Evolutionary conservation across 2,113 vertebrate genomes (phyloP), one percentile per base, ranked within the genome.

Genomic region (Aspidoscelis tigris): DNA sequence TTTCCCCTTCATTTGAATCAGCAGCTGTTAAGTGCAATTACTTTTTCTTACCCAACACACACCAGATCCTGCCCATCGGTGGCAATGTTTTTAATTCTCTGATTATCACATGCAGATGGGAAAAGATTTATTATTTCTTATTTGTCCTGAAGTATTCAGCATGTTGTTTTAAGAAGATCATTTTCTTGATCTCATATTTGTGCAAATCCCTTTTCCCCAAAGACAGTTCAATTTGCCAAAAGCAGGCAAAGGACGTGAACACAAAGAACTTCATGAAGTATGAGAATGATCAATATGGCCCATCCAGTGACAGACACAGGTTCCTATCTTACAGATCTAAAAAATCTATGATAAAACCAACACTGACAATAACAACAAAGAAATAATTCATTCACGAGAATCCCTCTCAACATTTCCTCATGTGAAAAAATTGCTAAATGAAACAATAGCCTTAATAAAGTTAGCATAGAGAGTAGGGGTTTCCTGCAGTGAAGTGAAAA

Each of bases 261-360:
- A 95, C 89, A 83, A 91, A 94, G 93, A 94, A 92, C 93, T 94
- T 84, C 79, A 85, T 88, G 93, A 93, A 76, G 86, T 90, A 91
- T 90, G 91, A 86, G 73, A 86, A 90, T 91, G 88, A 89, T 87
- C 69, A 90, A 80, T 76, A 92, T 92, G 92, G 80, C 68, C 81
- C 78, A 87, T 70, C 65, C 12, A 41, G 76, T 5, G n/a, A 77
- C 7, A 74, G 87, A 87, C 73, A 72, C 33, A 83, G 90, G 91
- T 93, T 91, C 81, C 81, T 93, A 87, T 87, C 91, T 92, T 87
- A 91, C 58, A 93, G 88, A 91, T 89, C 0, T 41, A 90, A 89
- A 82, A 92, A 91, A 93, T 0, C 78, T 53, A 88, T 92, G 87
- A 71, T 83, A 78, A 78, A 91, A 74, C 41, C 70, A 86, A 83